Base-by-base conservation (phyloP, 1,140 invertebrate species). In the Protaetia brevitarsis region DNA sequence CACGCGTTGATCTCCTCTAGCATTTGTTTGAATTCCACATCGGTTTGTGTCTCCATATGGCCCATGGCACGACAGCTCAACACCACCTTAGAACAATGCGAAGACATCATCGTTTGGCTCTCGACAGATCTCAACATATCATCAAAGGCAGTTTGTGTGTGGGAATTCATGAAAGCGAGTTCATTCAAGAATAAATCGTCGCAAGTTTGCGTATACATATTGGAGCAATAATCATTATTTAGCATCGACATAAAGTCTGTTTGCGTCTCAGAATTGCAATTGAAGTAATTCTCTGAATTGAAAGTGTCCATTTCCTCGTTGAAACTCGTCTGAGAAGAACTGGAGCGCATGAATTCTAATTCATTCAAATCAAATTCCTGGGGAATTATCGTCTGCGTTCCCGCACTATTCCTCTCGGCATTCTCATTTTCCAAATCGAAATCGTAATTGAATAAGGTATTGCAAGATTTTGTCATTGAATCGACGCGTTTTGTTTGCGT, bases 171-270 rank as follows among this genome's bases (percentile, higher is more conserved):
- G 19, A 87, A 74, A 2, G 79, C 82, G 3, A 87, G 72, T 70
- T 83, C 84, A 62, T 74, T 77, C 31, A 78, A 77, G 19, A 85
- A 71, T 31, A 85, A 82, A 16, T 86, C 82, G 58, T 83, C 78
- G 21, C 83, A 86, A 7, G 86, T 87, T 72, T 87, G 86, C 2
- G 86, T 87, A 66, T 80, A 85, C 71, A 80, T 87, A 66, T 87
- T 71, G 7, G 57, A 81, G 62, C 84, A 84, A 7, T 82, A 79
- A 69, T 77, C 76, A 30, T 30, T 66, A 56, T 70, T 81, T 0
- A 77, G 72, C 13, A 77, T 73, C 62, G 21, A 76, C 61, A 78
- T 79, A 56, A 80, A 74, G 71, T 85, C 84, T 0, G 84, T 86
- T 75, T 86, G 84, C 0, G 84, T 86, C 71, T 86, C 83, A 60